Conservation (phyloP, 2,888 invertebrate species). For the Mimas tiliae region DNA sequence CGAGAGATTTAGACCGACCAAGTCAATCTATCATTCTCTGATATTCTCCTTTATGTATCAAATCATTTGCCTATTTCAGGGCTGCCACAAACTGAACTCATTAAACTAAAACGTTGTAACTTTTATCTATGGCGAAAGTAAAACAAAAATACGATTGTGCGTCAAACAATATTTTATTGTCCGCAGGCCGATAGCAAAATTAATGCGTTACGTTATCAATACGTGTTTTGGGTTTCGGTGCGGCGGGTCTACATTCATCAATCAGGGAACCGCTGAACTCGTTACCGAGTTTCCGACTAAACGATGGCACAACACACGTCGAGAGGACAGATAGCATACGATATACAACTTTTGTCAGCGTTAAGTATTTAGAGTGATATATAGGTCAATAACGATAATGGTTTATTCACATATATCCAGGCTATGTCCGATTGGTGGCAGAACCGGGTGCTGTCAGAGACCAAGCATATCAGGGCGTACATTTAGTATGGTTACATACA, state of each 20-base stretch:
- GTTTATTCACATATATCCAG: no score
- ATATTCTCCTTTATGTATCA: no score
- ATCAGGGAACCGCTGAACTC: conserved; percentile 77
- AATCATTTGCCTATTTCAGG: background rate
- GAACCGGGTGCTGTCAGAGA: no score
- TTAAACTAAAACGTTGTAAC: background rate
- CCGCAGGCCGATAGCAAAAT: conserved; percentile 54
- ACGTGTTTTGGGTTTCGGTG: conserved; percentile 57
- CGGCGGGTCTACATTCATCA: conserved; percentile 67
- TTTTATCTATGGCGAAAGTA: conserved; percentile 7
- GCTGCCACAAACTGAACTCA: background rate
- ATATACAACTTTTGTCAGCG: background rate
- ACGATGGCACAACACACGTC: conserved; percentile 34
- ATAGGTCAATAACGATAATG: no score
- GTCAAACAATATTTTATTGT: conserved; percentile 53
- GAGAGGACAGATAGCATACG: background rate
- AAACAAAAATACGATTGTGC: conserved; percentile 27
- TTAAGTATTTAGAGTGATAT: background rate
- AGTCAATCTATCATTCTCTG: background rate
- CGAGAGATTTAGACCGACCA: no score
- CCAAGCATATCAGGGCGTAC: no score
- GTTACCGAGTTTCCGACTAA: conserved; percentile 74
- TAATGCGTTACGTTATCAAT: conserved; percentile 71
- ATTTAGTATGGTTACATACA: no score
- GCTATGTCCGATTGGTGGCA: no score